Evolutionary conservation across 2,888 invertebrate species (phyloP).

Genomic region (Platypus cylindrus): DNA sequence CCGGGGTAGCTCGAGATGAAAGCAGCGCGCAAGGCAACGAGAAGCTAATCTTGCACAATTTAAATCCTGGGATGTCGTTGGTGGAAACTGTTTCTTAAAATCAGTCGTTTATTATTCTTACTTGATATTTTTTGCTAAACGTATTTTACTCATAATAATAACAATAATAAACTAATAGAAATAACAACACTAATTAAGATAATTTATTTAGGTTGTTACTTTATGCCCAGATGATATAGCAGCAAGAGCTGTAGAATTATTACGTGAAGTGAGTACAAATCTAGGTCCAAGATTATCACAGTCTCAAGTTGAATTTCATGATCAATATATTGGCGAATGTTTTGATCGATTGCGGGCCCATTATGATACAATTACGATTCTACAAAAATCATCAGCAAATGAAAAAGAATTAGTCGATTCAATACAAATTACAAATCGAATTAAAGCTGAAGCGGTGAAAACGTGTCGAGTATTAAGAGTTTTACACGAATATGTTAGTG

Average conservation of each 20-base stretch:
- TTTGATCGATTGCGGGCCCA: slow-evolving; percentile 77
- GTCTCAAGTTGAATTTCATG: slow-evolving; percentile 71
- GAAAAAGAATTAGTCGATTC: slow-evolving; percentile 37
- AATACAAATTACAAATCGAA: slow-evolving; percentile 36
- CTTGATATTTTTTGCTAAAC: no score
- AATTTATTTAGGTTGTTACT: slow-evolving; percentile 48
- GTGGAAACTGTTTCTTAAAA: no score
- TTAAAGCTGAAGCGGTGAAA: slow-evolving; percentile 59
- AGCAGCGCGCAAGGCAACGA: no score
- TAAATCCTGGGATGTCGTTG: no score
- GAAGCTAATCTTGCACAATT: no score
- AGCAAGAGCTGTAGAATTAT: slow-evolving; percentile 76
- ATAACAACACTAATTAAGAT: no score
- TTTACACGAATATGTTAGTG: slow-evolving; percentile 86
- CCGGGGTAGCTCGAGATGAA: no score
- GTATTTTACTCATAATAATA: no score
- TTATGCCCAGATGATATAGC: slow-evolving; percentile 88
- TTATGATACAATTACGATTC: slow-evolving; percentile 66
- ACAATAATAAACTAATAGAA: no score
- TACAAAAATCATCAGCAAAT: slow-evolving; percentile 43
- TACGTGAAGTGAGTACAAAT: slow-evolving; percentile 89
- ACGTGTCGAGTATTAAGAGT: slow-evolving; percentile 92
- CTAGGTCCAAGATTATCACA: slow-evolving; percentile 76
- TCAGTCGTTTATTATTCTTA: no score
- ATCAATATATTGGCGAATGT: slow-evolving; percentile 84